phyloP scores from a whole-genome alignment of 2,888 invertebrate genomes.

The Nemotelus nigrinus region DNA sequence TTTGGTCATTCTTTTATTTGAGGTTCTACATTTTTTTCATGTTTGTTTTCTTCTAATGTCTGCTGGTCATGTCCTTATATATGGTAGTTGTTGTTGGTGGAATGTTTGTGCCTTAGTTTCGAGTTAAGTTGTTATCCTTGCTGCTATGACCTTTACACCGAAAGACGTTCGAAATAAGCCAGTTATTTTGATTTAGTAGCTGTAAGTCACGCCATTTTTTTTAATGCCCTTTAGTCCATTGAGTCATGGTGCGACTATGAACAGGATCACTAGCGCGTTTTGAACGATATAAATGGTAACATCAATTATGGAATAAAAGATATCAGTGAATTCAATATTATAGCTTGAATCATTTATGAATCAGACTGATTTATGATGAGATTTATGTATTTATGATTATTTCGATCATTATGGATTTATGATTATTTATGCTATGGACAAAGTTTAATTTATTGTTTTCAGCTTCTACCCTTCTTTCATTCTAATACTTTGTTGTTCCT shows the following conservation, averaged over 20 bases:
- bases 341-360: no score
- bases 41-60: background rate
- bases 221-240: slow-evolving; percentile 16
- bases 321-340: no score
- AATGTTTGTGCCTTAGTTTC: background rate
- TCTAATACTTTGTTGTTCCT: no score
- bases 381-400: no score
- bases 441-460: no score
- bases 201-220: slow-evolving; percentile 29
- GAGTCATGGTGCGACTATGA: slow-evolving; percentile 25
- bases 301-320: no score
- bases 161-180: no score
- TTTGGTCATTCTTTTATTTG: slow-evolving; percentile 12
- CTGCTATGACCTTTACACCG: background rate
- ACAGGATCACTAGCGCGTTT: background rate
- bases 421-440: no score
- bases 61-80: background rate
- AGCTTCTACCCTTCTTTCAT: no score
- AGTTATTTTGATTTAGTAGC: background rate
- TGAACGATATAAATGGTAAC: no score
- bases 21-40: background rate
- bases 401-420: no score
- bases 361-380: no score
- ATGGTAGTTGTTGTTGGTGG: background rate
- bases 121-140: background rate